Conservation (phyloP, 2,888 invertebrate genomes). For the Drosophila glabriapex region DNA sequence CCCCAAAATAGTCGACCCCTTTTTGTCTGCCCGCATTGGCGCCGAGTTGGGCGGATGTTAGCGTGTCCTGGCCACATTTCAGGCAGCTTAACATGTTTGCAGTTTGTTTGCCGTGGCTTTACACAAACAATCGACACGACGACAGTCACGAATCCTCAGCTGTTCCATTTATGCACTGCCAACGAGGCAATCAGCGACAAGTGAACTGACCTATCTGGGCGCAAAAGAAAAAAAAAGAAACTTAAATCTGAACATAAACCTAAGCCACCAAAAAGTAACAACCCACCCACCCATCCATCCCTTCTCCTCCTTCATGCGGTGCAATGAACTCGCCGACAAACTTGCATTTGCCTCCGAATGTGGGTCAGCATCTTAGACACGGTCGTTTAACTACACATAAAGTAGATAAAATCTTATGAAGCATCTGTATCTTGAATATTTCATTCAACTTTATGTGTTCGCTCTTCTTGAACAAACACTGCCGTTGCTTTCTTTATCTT, state of each 20-base stretch:
- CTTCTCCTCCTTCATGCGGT: constrained; percentile 15
- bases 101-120: constrained; percentile 34
- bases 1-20: constrained; percentile 19
- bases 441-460: not conserved
- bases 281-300: not conserved
- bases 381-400: not conserved
- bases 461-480: constrained; percentile 8
- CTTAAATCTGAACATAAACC: not conserved
- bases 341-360: constrained; percentile 22
- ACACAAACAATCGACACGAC: constrained; percentile 29
- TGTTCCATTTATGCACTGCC: constrained; percentile 38
- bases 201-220: constrained; percentile 57
- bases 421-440: not conserved
- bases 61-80: constrained; percentile 73
- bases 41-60: constrained; percentile 62
- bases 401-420: not conserved
- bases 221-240: not conserved
- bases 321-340: constrained; percentile 49
- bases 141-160: constrained; percentile 33
- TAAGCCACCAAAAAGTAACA: constrained; percentile 9
- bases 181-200: constrained; percentile 45
- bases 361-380: constrained; percentile 35
- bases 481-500: not conserved
- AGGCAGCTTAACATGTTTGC: constrained; percentile 39
- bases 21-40: constrained; percentile 63